Base-by-base conservation (phyloP, 2,888 invertebrate species). In the Nymphalis c-album region DNA sequence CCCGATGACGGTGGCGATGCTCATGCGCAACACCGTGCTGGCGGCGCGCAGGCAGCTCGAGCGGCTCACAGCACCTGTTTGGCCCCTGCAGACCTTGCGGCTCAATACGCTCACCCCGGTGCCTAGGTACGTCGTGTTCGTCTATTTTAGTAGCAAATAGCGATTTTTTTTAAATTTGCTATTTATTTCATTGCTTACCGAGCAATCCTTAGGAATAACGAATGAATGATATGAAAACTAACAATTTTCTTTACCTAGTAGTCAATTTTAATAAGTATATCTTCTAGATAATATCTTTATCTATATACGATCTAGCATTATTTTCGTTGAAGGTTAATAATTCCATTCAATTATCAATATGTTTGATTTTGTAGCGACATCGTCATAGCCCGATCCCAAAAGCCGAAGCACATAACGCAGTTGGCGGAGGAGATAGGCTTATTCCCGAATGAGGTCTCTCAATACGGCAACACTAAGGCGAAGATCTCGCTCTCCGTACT, bases 1-100 rank as follows among this genome's bases (percentile, higher is more conserved):
- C 0, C 99, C 99, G 18, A 99, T 99, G 98, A 99, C 99, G 0
- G 99, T 98, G 73, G 98, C 98, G 22, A 99, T 99, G 98, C 91
- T 98, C 46, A 97, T 98, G 97, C 95, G 95, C 77, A 99, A 99
- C 90, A 99, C 98, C 0, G 96, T 98, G 47, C 93, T 95, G 73
- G 96, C 98, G 62, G 98, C 98, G 10, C 91, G 94, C 76, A 93
- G 94, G 60, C 92, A 94, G 63, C 94, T 94, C 17, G 88, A 93
- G 35, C 93, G 92, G 35, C 77, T 95, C 26, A 80, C 94, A n/a
- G 91, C 88, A 63, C 90, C 88, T n/a, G 81, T 88, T 47, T 98
- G 98, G 98, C 94, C 94, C 51, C 85, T 98, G 22, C 90, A 93
- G 20, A 87, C 94, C n/a, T 90, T 98, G 59, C 91, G 95, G 0